These are phyloP conservation scores for Podotricha telesiphe DNA, from an alignment of 2,888 invertebrate species.

Conservation along the genomic window DNA sequence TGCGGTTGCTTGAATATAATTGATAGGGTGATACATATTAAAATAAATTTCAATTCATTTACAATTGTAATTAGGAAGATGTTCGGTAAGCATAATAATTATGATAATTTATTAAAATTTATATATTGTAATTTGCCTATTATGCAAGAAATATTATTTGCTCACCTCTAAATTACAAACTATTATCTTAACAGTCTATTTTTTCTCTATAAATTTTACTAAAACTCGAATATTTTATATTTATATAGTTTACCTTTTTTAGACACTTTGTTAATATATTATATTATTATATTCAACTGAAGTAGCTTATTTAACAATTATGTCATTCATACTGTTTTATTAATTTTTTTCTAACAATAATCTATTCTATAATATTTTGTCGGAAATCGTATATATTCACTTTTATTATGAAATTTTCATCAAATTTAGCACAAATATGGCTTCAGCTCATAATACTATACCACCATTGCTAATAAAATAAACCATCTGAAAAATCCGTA, in stretches of 20 bases:
- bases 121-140: constrained; percentile 10
- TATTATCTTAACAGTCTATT: background rate
- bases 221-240: too few relatives aligned
- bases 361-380: background rate
- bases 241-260: too few relatives aligned
- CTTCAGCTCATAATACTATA: constrained; percentile 38
- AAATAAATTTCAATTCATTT: constrained; percentile 33
- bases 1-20: constrained; percentile 14
- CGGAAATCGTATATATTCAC: too few relatives aligned
- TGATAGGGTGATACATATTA: constrained; percentile 31
- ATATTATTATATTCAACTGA: too few relatives aligned
- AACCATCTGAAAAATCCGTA: constrained; percentile 49
- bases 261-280: too few relatives aligned
- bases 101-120: constrained; percentile 22
- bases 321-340: too few relatives aligned
- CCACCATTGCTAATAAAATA: constrained; percentile 44
- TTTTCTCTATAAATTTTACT: too few relatives aligned
- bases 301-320: too few relatives aligned
- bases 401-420: background rate
- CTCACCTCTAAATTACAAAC: background rate
- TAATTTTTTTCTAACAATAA: too few relatives aligned
- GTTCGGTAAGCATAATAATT: constrained; percentile 20
- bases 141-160: background rate
- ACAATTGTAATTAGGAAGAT: constrained; percentile 32
- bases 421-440: constrained; percentile 11